Evolutionary conservation across 2,797 vertebrate genomes (phyloP).

Genomic region (Neosalanx taihuensis): DNA sequence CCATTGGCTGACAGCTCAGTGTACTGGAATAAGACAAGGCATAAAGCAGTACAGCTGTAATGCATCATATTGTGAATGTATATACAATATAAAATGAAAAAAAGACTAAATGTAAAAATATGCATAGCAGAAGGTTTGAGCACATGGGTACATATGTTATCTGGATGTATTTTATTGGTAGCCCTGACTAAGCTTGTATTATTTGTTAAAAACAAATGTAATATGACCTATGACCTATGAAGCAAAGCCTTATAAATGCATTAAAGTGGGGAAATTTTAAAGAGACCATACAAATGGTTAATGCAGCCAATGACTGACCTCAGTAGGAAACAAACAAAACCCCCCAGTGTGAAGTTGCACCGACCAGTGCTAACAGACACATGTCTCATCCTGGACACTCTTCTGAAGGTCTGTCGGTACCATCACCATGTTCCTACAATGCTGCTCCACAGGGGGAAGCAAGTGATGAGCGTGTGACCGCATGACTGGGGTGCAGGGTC

Average conservation of each 20-base stretch:
- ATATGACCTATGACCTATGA: no score
- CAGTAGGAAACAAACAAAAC: constrained; percentile 44
- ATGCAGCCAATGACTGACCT: constrained; percentile 16
- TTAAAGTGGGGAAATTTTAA: not conserved
- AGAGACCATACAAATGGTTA: not conserved
- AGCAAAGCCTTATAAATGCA: not conserved
- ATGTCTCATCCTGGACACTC: constrained; percentile 29
- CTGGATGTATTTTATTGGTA: no score
- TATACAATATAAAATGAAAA: no score
- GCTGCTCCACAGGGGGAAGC: constrained; percentile 41
- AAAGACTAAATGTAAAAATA: no score
- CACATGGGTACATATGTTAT: no score
- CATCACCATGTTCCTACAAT: no score
- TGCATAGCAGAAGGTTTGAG: no score
- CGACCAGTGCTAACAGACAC: constrained; percentile 26
- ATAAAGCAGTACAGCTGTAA: not conserved
- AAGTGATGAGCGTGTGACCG: constrained; percentile 43
- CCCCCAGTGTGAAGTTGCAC: constrained; percentile 21
- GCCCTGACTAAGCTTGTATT: no score
- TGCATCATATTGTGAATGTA: not conserved
- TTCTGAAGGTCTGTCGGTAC: constrained; percentile 27
- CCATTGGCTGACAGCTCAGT: constrained; percentile 4
- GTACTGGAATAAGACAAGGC: not conserved
- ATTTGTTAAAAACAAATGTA: no score
- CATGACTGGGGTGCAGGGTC: constrained; percentile 65